Conservation (phyloP, 2,797 vertebrate species). For the Pitangus sulphuratus region DNA sequence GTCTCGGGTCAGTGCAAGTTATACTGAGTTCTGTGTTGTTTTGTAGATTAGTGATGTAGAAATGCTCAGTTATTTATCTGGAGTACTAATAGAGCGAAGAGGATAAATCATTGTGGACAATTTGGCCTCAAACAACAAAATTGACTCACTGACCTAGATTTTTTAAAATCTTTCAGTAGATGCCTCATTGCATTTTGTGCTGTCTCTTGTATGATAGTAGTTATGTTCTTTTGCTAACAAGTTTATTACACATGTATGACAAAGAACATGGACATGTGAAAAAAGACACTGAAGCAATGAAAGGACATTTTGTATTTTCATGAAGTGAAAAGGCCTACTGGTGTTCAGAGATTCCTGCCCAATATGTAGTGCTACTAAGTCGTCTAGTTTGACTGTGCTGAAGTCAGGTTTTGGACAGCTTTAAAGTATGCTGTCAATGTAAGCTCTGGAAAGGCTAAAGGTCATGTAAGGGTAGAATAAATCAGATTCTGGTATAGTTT, state of each 20-base stretch:
- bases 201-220: not conserved
- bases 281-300: not conserved
- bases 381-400: not conserved
- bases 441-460: not conserved
- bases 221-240: not conserved
- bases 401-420: not conserved
- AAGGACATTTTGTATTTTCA: not conserved
- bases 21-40: not conserved
- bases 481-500: not conserved
- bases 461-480: not conserved
- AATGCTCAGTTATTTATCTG: not conserved
- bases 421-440: not conserved
- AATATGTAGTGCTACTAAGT: not conserved
- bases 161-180: not conserved
- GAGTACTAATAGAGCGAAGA: not conserved
- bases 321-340: not conserved
- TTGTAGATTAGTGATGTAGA: not conserved
- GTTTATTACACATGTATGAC: not conserved
- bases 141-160: not conserved
- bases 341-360: not conserved
- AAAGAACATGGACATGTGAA: not conserved
- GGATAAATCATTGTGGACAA: not conserved
- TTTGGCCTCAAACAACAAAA: not conserved
- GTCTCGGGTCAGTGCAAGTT: not conserved
- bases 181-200: not conserved